Conservation (phyloP, 2,797 vertebrate genomes). For the Anguilla pacifica region DNA sequence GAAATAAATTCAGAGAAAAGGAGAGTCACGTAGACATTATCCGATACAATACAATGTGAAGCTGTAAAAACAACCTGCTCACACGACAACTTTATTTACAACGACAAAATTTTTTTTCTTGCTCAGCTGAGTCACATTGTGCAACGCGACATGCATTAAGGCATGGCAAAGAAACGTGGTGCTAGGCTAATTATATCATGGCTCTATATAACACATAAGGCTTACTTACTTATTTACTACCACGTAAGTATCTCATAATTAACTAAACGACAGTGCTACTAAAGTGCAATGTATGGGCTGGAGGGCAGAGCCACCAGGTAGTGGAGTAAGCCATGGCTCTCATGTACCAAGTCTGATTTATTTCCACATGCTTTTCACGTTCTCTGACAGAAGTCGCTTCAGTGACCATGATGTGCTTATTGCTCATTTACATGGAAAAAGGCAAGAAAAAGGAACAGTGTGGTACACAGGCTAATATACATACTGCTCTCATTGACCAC, state of each 20-base stretch:
- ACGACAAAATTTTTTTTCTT: neutral
- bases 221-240: neutral
- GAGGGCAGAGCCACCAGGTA: too few species aligned
- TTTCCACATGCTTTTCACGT: neutral
- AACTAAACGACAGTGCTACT: neutral
- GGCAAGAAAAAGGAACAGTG: constrained; percentile 12
- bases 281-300: neutral
- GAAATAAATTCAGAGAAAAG: too few species aligned
- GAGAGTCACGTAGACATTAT: neutral
- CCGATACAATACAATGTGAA: neutral
- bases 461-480: neutral
- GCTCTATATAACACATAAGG: neutral
- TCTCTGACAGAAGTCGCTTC: neutral
- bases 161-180: neutral
- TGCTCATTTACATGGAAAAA: constrained; percentile 34
- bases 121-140: neutral
- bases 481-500: constrained; percentile 3
- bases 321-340: neutral
- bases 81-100: neutral
- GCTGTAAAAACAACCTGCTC: neutral
- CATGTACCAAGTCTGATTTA: neutral
- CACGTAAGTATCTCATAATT: neutral
- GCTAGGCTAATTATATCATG: neutral
- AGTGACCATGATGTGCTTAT: constrained; percentile 22
- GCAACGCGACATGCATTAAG: neutral